Base-by-base conservation (phyloP, 2,888 invertebrate genomes). In the Microctonus aethiopoides region DNA sequence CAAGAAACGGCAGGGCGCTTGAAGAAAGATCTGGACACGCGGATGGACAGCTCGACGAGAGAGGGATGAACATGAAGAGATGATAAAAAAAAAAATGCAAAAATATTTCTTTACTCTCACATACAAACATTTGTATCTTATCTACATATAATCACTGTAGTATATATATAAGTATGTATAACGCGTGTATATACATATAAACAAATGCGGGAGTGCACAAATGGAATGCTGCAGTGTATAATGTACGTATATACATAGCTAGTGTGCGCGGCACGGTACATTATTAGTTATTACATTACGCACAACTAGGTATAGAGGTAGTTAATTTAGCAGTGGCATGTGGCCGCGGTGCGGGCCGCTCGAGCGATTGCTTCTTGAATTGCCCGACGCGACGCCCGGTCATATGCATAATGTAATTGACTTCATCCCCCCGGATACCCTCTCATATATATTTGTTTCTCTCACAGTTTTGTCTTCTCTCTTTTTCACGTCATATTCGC, bases 371-470 rank as follows among this genome's bases (percentile, higher is more conserved):
- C 83, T 83, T 84, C 82, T 83, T 81, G 79, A 80, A 82, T 82
- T 84, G 81, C 81, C 77, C 64, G 76, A 73, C 74, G 70, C 71
- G 68, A 68, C 63, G 74, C 72, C 76, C 77, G 77, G 81, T 82
- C 83, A 84, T 84, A 84, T 84, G 84, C 84, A 84, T 84, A 84
- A 84, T 84, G 84, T 84, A 84, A 84, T 84, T 84, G 84, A 84
- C 82, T 83, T 83, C 79, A 81, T 82, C 79, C 77, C 79, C 61
- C 73, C 68, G 69, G 72, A 72, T 62, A 68, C n/a, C 67, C 76
- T 24, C 52, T 68, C 26, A 64, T 7, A 29, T 7, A 29, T 29
- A 29, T 29, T 3, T n/a, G n/a, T 29, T 7, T 64, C 76, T 24
- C 52, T 68, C 22, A 62, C 16, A 7, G 6, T 7, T 46, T 46